A percentile compares a stretch with the other conserved stretches of the same genome.
Evolutionary conservation across 2,797 vertebrate genomes (phyloP).

Genomic region (Ciconia nigra): DNA sequence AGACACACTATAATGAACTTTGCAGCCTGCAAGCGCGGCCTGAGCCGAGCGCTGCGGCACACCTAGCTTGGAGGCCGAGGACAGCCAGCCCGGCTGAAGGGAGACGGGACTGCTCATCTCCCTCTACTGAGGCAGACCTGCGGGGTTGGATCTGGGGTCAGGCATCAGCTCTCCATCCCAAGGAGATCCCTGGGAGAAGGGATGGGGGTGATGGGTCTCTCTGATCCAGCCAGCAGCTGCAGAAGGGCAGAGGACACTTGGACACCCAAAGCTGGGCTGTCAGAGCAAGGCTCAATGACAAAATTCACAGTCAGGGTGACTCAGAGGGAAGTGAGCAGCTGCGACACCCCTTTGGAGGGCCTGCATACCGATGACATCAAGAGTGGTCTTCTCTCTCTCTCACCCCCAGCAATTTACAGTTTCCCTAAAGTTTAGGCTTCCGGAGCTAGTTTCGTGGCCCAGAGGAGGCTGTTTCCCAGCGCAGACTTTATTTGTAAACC

Average conservation of each 20-base stretch:
- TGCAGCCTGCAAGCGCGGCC: neutral
- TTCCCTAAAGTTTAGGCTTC: neutral
- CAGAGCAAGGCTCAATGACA: neutral
- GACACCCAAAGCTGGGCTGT: neutral
- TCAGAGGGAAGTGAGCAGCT: accelerated
- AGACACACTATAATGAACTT: neutral
- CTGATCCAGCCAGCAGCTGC: neutral
- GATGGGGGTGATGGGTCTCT: accelerated
- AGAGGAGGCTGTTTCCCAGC: neutral
- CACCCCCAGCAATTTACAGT: no score
- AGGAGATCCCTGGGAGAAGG: neutral
- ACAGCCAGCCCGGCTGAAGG: neutral
- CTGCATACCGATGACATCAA: no score
- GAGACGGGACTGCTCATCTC: neutral
- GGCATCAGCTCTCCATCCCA: neutral
- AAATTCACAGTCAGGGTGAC: no score
- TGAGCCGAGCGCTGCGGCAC: neutral
- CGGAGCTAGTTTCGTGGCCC: neutral
- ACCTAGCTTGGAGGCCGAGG: neutral
- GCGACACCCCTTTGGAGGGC: neutral
- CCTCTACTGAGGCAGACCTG: neutral
- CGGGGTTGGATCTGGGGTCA: neutral
- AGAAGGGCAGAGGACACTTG: neutral
- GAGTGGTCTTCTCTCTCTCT: neutral
- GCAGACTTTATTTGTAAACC: neutral